phyloP scores from a whole-genome alignment of 2,113 vertebrate species.

The Ahaetulla prasina region DNA sequence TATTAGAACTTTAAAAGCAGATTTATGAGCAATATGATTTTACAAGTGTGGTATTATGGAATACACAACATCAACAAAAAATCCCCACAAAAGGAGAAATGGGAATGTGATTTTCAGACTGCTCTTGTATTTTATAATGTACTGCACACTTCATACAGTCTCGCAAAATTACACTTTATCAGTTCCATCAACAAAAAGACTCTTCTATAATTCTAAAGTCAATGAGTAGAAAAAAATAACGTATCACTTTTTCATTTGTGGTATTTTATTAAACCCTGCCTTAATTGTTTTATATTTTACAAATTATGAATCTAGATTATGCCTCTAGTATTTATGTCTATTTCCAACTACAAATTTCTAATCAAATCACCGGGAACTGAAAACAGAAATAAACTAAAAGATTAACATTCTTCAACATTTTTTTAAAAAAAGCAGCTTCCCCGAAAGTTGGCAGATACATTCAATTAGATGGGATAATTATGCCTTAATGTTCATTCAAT shows the following conservation, averaged over 20 bases:
- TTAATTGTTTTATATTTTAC: background rate
- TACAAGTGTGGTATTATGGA: background rate
- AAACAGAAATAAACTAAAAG: background rate
- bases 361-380: background rate
- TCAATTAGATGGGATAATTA: background rate
- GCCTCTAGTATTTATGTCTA: background rate
- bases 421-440: background rate
- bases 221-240: background rate
- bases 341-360: background rate
- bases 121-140: background rate
- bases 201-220: background rate
- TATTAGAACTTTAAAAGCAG: background rate
- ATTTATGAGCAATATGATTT: background rate
- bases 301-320: background rate
- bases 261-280: background rate
- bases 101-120: background rate
- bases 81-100: background rate
- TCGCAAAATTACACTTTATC: background rate
- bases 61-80: background rate
- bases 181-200: background rate
- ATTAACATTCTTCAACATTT: no score
- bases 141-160: background rate
- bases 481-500: background rate
- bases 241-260: background rate
- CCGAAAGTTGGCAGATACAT: background rate